A percentile compares a stretch with the other conserved stretches of the same genome.
phyloP scores from a whole-genome alignment of 2,113 vertebrate genomes.

The Tyto alba region DNA sequence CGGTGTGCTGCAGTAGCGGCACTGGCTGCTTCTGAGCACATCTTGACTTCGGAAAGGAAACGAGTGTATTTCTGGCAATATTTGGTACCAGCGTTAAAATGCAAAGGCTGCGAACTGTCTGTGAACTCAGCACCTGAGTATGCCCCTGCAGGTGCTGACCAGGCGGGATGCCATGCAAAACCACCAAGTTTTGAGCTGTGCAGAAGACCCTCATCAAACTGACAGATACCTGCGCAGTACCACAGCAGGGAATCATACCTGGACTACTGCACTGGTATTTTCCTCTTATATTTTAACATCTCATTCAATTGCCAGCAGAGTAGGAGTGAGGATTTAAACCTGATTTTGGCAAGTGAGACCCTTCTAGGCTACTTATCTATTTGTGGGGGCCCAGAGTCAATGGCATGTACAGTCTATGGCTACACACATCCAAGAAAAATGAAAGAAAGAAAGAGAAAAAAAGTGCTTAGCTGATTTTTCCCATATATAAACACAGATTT shows the following conservation, averaged over 20 bases:
- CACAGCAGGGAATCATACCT: not conserved
- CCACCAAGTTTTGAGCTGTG: not conserved
- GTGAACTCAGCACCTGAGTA: not conserved
- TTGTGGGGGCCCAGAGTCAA: not conserved
- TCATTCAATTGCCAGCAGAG: not conserved
- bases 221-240: not conserved
- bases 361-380: not conserved
- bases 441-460: no score
- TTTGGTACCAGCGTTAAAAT: not conserved
- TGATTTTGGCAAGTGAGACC: not conserved
- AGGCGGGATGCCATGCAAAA: not conserved
- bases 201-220: not conserved
- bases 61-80: not conserved
- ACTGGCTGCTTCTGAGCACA: not conserved
- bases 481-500: not conserved
- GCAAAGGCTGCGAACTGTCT: not conserved
- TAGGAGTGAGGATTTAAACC: not conserved
- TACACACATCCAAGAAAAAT: not conserved
- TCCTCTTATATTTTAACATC: not conserved
- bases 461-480: not conserved
- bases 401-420: not conserved
- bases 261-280: accelerated
- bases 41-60: not conserved
- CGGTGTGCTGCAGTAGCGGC: accelerated
- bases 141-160: not conserved